Base-by-base conservation (phyloP, 2,888 invertebrate species). In the Phyllotreta striolata region DNA sequence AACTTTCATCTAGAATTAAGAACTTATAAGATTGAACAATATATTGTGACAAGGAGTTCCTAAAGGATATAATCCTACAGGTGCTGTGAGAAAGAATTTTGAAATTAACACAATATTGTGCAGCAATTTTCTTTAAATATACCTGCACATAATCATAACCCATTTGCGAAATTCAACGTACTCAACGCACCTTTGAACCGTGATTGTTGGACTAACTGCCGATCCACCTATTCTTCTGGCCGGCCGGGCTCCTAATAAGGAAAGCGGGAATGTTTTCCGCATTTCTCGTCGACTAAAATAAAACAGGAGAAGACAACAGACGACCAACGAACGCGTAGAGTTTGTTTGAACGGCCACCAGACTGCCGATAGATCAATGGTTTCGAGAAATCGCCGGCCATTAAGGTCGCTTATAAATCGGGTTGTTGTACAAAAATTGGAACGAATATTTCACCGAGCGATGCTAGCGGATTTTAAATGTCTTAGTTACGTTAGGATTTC, bases 351-450 rank as follows among this genome's bases (percentile, higher is more conserved):
- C 24, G 24, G 24, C 24, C 34, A 34, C n/a, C 46, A 49, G 55
- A 62, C 55, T 43, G 41, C 41, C 62, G 49, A 51, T 62, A 62
- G 38, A 62, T 62, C 62, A 62, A 60, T 56, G 55, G 51, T 47
- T 39, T 34, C 34, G 35, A 55, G 62, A 56, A 56, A 62, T 14
- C 49, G 51, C 43, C 35, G 34, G 49, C 51, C 43, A 62, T 62
- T 62, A 62, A 56, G 47, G 56, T 51, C 55, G 41, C 43, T 56
- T 51, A 62, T 56, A 54, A 41, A 55, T 47, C 10, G 24, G 7
- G 47, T 47, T 14, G 55, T 55, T 49, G n/a, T 13, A 56, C 44
- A 62, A 43, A 51, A 56, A 56, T 55, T 56, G 57, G 46, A 55
- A 56, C 44, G 39, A n/a, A 47, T 47, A 13, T 9, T 47, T 47